Evolutionary conservation across 2,888 invertebrate species (phyloP), one percentile per base, ranked within the genome.

Genomic region (Leptothorax acervorum): DNA sequence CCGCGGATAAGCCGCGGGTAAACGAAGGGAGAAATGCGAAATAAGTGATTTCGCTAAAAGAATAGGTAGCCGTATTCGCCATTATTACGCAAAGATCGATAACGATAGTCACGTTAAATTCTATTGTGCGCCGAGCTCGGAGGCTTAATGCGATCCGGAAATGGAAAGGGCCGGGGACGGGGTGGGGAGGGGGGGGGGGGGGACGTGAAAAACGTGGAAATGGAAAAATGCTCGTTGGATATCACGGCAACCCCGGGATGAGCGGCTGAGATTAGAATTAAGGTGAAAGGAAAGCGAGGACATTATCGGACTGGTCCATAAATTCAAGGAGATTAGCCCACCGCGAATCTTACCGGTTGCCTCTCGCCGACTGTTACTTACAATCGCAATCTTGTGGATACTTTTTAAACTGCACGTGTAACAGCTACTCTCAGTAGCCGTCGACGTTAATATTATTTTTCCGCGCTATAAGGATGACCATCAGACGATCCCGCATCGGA

Each of bases 251-350:
- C 82, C 28, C 82, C 76, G 85, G 84, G 87, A 87, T 85, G 88
- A 90, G 86, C 86, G 84, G 85, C 74, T 79, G 85, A 88, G 91
- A 90, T 90, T 91, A 92, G 90, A 91, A 92, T 92, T 92, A 92
- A 90, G 91, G 92, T 91, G 91, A 92, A 91, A 91, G 91, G 92
- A 91, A 92, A 90, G 91, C 92, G 91, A 90, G 91, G 90, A 93
- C 92, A 90, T 92, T 93, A 93, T 93, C 92, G 89, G 91, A 87
- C 87, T 83, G 91, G 90, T 92, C 92, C 92, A 93, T 93, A 93
- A 93, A 93, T 93, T 92, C 90, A 85, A 87, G 90, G 90, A 93
- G 93, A 93, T 93, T 93, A 93, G 92, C 92, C 89, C 88, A 86
- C 85, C 84, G 87, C 91, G 90, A 87, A 89, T 88, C 90, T 89